Conservation (phyloP, 2,113 vertebrate species). For the Nothoprocta pentlandii region DNA sequence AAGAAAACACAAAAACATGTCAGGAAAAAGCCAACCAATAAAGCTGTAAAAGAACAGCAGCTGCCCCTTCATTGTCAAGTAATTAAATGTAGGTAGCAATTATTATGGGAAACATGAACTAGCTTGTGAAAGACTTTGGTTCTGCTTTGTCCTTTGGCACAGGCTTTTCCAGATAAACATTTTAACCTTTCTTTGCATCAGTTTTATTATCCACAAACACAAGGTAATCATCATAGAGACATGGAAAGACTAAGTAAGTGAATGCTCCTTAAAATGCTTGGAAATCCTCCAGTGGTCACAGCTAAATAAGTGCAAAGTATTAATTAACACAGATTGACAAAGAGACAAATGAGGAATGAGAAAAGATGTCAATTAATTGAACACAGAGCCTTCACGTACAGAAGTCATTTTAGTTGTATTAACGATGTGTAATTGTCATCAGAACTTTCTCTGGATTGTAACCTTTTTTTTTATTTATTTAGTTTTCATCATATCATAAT, state of each 20-base stretch:
- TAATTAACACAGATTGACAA: neutral
- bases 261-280: neutral
- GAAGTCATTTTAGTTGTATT: neutral
- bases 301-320: neutral
- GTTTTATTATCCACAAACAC: neutral
- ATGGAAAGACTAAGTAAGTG: neutral
- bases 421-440: neutral
- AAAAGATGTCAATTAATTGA: neutral
- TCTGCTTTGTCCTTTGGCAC: neutral
- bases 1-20: neutral
- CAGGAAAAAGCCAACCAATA: neutral
- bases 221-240: neutral
- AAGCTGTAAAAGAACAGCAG: neutral
- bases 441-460: neutral
- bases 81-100: neutral
- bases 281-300: neutral
- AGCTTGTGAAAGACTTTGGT: neutral
- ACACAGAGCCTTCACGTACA: neutral
- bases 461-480: neutral
- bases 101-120: neutral
- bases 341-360: neutral
- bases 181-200: neutral
- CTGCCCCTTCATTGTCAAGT: neutral
- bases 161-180: neutral
- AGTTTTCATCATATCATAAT: neutral